Evolutionary conservation across 2,888 invertebrate genomes (phyloP), one percentile per base, ranked within the genome.

Genomic region (Melipona beecheii): DNA sequence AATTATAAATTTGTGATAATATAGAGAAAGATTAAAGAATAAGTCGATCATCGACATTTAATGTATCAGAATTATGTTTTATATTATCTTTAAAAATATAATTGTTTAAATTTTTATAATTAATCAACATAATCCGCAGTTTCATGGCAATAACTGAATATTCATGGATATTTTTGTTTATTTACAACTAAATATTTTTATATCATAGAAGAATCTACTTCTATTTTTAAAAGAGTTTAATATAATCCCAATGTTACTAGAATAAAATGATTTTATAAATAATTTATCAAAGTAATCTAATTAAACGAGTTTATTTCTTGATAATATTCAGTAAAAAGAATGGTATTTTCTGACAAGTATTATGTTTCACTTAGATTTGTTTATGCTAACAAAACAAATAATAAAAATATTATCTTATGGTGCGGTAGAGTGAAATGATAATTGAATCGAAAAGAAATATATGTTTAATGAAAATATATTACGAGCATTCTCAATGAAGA

Each of bases 151-250:
- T 19, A 74, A 52, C 21, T 65, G n/a, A 56, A 71, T 66, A 75
- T 81, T 75, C 52, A 75, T 36, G 56, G 49, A 76, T 71, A 68
- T 82, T 76, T 71, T 72, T 65, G 73, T 81, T 73, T 64, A 72
- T 70, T 69, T 73, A 56, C 58, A 73, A 69, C 56, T 43, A 69
- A 82, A 76, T 82, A 83, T 83, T 83, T 83, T 83, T 82, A 54
- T 75, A 81, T 73, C 64, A 70, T 72, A 72, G 68, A 65, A 43
- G 52, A 82, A 79, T 73, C 72, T 72, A 76, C 73, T 65, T 81
- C 68, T 69, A 73, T 58, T 65, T 72, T 72, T n/a, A 52, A 76
- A 58, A 31, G 76, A 71, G 75, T 81, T 75, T 68, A 80, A 62
- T 81, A 81, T 75, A 83, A 24, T 31, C 68, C 52, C 76, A n/a